Evolutionary conservation across 2,888 invertebrate genomes (phyloP).

Genomic region (Melangyna quadrimaculata): DNA sequence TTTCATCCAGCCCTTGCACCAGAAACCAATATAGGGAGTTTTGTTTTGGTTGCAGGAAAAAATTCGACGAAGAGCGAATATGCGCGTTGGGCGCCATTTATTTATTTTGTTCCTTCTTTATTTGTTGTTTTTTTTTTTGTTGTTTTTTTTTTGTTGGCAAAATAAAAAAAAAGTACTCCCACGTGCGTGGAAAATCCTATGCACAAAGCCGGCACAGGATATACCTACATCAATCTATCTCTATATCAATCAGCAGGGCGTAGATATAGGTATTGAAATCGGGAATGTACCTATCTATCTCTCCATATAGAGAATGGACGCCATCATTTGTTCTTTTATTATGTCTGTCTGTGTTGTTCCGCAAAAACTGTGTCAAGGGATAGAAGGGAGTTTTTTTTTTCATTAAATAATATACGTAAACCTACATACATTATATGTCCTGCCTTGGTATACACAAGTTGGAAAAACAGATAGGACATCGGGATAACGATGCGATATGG

Average conservation of each 20-base stretch:
- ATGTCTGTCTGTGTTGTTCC: slow-evolving; percentile 41
- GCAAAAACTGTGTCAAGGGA: slow-evolving; percentile 67
- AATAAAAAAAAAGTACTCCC: slow-evolving; percentile 48
- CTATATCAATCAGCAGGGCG: not conserved
- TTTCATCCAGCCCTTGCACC: slow-evolving; percentile 75
- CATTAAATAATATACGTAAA: not conserved
- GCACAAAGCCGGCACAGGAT: slow-evolving; percentile 48
- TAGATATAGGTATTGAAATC: not conserved
- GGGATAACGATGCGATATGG: slow-evolving; percentile 5
- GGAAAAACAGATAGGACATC: not conserved
- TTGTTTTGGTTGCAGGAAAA: slow-evolving; percentile 18
- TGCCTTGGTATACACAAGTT: not conserved
- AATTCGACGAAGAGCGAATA: slow-evolving; percentile 44
- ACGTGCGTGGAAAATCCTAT: slow-evolving; percentile 54
- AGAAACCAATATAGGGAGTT: slow-evolving; percentile 46
- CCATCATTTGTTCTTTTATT: slow-evolving; percentile 22
- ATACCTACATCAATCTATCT: not conserved
- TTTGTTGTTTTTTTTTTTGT: not conserved
- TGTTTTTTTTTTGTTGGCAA: not conserved
- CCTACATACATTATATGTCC: no score
- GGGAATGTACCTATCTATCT: slow-evolving; percentile 19
- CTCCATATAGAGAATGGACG: slow-evolving; percentile 43
- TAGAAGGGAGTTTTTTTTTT: slow-evolving; percentile 19
- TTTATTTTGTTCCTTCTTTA: slow-evolving; percentile 29
- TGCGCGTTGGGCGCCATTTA: slow-evolving; percentile 56